Percentiles rank a stretch among this genome's conserved stretches.
Conservation (phyloP, 2,797 vertebrate species). For the Poeciliopsis infans region DNA sequence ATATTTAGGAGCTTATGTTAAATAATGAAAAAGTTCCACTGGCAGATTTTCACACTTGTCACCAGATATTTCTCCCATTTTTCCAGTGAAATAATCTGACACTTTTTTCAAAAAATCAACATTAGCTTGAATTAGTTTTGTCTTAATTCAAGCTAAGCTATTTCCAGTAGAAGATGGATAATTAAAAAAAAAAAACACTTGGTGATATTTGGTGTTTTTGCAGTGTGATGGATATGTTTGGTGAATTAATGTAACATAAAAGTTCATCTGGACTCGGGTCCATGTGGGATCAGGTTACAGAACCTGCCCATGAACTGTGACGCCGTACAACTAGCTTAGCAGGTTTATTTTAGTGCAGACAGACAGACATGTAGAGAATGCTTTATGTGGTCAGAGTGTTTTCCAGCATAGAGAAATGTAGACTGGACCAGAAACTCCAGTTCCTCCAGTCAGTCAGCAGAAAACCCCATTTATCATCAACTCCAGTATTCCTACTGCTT, state of each 20-base stretch:
- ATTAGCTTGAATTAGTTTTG: too few relatives aligned
- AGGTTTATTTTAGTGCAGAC: neutral
- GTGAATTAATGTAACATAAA: neutral
- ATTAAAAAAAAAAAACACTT: too few relatives aligned
- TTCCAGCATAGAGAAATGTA: neutral
- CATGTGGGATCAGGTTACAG: neutral
- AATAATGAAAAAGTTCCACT: too few relatives aligned
- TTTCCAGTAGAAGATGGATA: too few relatives aligned
- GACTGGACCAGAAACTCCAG: neutral
- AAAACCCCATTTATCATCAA: neutral
- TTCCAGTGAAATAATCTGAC: too few relatives aligned
- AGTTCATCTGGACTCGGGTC: neutral
- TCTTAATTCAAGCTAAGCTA: too few relatives aligned
- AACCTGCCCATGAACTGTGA: neutral
- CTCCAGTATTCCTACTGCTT: neutral
- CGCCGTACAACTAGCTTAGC: neutral
- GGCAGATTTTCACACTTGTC: too few relatives aligned
- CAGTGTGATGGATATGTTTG: too few relatives aligned
- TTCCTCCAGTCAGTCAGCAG: neutral
- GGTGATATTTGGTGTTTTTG: too few relatives aligned
- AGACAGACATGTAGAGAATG: neutral
- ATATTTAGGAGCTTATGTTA: too few relatives aligned
- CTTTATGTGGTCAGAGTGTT: neutral
- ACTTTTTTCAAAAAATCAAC: too few relatives aligned
- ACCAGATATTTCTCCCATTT: neutral